Evolutionary conservation across 2,797 vertebrate species (phyloP).

Genomic region (Gymnoscopelus microlampas): DNA sequence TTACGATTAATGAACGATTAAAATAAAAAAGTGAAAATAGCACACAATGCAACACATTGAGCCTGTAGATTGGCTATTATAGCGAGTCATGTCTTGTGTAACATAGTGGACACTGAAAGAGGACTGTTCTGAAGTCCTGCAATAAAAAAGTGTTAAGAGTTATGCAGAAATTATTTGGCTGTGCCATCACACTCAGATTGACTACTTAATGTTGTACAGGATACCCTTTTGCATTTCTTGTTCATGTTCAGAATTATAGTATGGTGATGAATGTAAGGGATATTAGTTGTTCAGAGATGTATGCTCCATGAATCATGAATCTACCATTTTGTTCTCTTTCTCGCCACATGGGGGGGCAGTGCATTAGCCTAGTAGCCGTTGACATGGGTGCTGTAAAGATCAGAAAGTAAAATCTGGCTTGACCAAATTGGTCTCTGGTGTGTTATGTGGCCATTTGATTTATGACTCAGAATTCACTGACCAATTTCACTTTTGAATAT

Average conservation of each 20-base stretch:
- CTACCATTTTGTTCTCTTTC: constrained; percentile 21
- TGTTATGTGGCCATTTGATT: neutral
- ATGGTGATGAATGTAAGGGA: neutral
- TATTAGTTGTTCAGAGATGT: neutral
- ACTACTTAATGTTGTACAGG: neutral
- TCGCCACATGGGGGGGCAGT: constrained; percentile 78
- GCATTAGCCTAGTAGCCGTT: constrained; percentile 41
- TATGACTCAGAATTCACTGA: neutral
- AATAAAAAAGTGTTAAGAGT: too few species aligned
- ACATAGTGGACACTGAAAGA: neutral
- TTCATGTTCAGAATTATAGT: neutral
- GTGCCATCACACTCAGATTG: neutral
- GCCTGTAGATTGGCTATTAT: too few species aligned
- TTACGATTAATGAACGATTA: too few species aligned
- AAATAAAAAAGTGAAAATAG: too few species aligned
- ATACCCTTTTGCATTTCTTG: neutral
- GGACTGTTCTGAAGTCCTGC: neutral
- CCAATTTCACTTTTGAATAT: constrained; percentile 7
- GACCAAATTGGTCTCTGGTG: constrained; percentile 23
- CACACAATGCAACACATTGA: too few species aligned
- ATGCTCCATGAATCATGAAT: neutral
- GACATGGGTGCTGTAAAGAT: constrained; percentile 20
- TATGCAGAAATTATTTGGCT: neutral
- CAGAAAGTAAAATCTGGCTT: constrained; percentile 36
- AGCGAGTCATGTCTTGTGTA: too few species aligned